Conservation (phyloP, 2,888 invertebrate genomes). For the Odiellus spinosus region DNA sequence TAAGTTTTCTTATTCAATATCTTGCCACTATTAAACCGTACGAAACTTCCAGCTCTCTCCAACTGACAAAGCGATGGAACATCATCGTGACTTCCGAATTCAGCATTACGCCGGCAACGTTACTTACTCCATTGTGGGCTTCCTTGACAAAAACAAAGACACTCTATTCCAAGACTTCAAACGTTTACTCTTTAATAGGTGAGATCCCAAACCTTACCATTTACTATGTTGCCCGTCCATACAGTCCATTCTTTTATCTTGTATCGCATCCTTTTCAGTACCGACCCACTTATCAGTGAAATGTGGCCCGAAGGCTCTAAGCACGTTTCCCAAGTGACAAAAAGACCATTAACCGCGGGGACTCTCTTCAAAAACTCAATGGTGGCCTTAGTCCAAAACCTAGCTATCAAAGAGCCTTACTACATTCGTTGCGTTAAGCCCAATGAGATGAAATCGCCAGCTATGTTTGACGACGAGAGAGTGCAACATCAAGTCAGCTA, state of each 20-base stretch:
- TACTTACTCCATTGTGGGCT: slow-evolving; percentile 71
- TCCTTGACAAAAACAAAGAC: slow-evolving; percentile 95
- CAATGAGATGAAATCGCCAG: slow-evolving; percentile 79
- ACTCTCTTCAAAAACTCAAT: slow-evolving; percentile 89
- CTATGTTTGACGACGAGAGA: slow-evolving; percentile 66
- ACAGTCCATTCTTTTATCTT: no score
- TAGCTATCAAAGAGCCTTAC: slow-evolving; percentile 64
- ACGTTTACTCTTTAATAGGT: slow-evolving; percentile 59
- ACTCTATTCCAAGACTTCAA: slow-evolving; percentile 94
- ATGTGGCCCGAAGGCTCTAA: slow-evolving; percentile 98
- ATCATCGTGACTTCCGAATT: slow-evolving; percentile 32
- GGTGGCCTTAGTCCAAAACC: slow-evolving; percentile 68
- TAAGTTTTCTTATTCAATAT: no score
- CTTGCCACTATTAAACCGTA: no score
- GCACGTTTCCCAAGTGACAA: slow-evolving; percentile 72
- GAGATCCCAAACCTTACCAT: no score
- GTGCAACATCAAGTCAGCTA: slow-evolving; percentile 45
- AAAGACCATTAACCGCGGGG: slow-evolving; percentile 84
- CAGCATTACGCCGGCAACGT: slow-evolving; percentile 96
- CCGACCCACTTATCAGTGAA: slow-evolving; percentile 44
- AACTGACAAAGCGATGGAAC: slow-evolving; percentile 34
- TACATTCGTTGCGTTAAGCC: slow-evolving; percentile 96
- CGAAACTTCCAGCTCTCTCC: slow-evolving; percentile 30
- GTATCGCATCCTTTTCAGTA: no score
- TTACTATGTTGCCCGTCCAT: no score